Evolutionary conservation across 2,113 vertebrate genomes (phyloP).

Genomic region (Tringa solitaria): DNA sequence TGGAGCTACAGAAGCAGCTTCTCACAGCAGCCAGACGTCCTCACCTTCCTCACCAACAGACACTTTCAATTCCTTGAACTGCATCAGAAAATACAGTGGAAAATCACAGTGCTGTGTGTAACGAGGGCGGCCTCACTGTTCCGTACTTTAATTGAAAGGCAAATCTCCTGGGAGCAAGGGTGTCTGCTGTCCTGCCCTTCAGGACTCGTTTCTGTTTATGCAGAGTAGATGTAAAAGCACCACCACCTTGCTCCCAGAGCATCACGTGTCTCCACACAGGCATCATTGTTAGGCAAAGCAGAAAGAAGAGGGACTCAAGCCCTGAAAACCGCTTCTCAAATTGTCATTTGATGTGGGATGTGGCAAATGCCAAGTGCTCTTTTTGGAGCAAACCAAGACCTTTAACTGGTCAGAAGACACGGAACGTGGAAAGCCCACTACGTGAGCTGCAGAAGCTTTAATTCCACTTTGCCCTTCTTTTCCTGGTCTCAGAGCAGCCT

Average conservation of each 20-base stretch:
- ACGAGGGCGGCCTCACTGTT: fast-evolving
- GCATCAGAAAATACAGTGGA: not conserved
- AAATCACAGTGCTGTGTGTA: not conserved
- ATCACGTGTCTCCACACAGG: not conserved
- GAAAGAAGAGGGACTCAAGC: not conserved
- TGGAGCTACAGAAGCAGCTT: not conserved
- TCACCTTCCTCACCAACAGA: not conserved
- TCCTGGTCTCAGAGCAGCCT: not conserved
- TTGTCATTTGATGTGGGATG: not conserved
- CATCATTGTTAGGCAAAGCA: not conserved
- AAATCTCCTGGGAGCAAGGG: not conserved
- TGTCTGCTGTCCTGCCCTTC: not conserved
- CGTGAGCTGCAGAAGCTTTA: not conserved
- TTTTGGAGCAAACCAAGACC: not conserved
- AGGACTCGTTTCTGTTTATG: not conserved
- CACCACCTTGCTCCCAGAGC: not conserved
- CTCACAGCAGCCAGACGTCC: not conserved
- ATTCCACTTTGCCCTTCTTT: not conserved
- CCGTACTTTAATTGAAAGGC: not conserved
- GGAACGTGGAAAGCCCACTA: not conserved
- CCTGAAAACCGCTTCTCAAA: not conserved
- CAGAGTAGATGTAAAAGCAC: fast-evolving
- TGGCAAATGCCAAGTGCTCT: not conserved
- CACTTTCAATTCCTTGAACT: not conserved
- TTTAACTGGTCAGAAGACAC: not conserved